Conservation (phyloP, 2,797 vertebrate genomes). For the Ibycter americanus region DNA sequence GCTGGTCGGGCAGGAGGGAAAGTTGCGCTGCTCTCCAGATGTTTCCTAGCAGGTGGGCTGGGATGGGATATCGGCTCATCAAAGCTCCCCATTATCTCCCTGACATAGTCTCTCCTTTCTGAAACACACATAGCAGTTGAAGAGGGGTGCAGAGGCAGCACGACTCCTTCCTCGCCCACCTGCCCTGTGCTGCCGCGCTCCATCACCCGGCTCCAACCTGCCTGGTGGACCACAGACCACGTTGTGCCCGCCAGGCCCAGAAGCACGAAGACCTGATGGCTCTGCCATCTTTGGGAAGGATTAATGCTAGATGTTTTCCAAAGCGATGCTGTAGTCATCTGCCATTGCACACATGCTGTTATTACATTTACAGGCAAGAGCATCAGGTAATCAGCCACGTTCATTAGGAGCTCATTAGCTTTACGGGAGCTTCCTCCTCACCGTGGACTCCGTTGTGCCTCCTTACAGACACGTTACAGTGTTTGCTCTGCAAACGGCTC, state of each 20-base stretch:
- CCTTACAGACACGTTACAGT: background rate
- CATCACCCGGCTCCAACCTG: background rate
- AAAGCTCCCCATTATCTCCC: background rate
- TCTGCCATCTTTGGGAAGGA: background rate
- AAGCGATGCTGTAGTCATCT: background rate
- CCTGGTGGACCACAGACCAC: background rate
- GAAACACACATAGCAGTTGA: background rate
- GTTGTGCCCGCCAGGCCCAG: background rate
- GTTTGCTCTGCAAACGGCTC: background rate
- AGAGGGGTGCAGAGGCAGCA: background rate
- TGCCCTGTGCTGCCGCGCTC: background rate
- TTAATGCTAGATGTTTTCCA: background rate
- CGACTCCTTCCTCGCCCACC: background rate
- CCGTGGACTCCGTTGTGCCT: background rate
- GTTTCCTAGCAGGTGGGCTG: background rate
- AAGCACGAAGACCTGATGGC: background rate
- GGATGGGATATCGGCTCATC: background rate
- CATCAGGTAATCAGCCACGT: background rate
- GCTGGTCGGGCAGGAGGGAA: background rate
- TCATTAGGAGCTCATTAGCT: background rate
- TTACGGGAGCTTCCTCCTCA: background rate
- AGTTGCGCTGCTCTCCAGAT: background rate
- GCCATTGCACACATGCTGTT: accelerated
- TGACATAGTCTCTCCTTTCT: background rate
- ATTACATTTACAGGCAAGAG: background rate